Evolutionary conservation across 2,888 invertebrate species (phyloP), one percentile per base, ranked within the genome.

Genomic region (Alviniconcha strummeri): DNA sequence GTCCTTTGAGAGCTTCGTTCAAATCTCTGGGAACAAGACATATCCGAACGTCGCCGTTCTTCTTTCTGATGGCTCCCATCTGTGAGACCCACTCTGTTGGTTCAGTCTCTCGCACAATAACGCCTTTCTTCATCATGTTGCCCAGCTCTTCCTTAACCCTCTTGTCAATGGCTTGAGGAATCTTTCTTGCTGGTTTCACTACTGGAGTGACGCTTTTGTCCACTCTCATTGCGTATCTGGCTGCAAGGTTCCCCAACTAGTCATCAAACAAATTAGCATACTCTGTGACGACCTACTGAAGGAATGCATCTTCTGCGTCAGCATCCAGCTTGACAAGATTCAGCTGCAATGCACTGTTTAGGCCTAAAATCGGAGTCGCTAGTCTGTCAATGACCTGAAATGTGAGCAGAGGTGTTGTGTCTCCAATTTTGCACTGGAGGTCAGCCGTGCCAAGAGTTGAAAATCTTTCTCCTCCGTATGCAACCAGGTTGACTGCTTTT

Each of bases 11-110:
- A 13, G 83, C 76, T 1, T 78, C 52, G 80, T 88, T 88, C n/a
- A 88, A 84, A 13, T 55, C 36, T 64, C 79, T 80, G 7, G 86
- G 85, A 75, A 86, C 86, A 0, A 88, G 80, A 75, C 88, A 88
- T 15, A 86, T 72, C 19, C 85, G 8, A 56, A 84, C 13, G 17
- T 69, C 54, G 3, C 81, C 78, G 71, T 85, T 79, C 19, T 56
- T 60, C 56, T 85, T 85, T 6, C n/a, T 60, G 3, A 54, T 64
- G 54, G 80, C 81, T 7, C 79, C 83, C 55, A 84, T 69, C 36
- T 81, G 79, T 55, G 83, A 80, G n/a, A 64, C 56, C 83, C 83
- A 86, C 36, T 86, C 83, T 55, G 84, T 80, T 17, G 75, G 86
- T 69, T 85, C 81, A 8, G 79, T 80, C 5, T 85, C 82, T 56